Base-by-base conservation (phyloP, 2,113 vertebrate species). In the Mustelus asterias region DNA sequence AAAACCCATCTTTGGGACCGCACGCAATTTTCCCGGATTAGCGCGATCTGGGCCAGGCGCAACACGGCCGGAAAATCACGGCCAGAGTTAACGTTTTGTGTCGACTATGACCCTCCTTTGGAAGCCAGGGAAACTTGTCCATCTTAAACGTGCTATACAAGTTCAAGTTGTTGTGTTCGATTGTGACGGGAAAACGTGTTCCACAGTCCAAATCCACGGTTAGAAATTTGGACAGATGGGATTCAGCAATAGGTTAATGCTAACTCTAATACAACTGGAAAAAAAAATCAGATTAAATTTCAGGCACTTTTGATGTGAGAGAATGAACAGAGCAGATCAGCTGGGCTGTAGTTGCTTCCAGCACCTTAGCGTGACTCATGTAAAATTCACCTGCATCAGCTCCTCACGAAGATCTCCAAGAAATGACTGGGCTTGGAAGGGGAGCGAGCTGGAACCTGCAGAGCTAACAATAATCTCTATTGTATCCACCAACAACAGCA, bases 351-450 rank as follows among this genome's bases (percentile, higher is more conserved):
- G 89, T 44, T 20, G 95, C 96, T 95, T 97, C 97, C 0, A 60
- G 24, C 83, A 96, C 98, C 96, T 97, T 67, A 96, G 98, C 98
- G 98, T 98, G 98, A 98, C 96, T 97, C 97, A 97, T 1, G 96
- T 97, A 97, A 97, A 98, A 98, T 98, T 98, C 98, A 98, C 98
- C 98, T 99, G 98, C 98, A 98, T 98, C 97, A 96, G 97, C 94
- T 97, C 97, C 94, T 97, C 97, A 98, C 98, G 98, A 98, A 98
- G 96, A 96, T 96, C 96, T 95, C 94, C 44, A 67, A 94, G 94
- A 76, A 95, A 95, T 95, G 69, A 95, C 94, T 95, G 94, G 88
- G 94, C 69, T 95, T 95, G 96, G 96, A 85, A 80, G 94, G 78
- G 86, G 96, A 96, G 24, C 98, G 98, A 97, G 98, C 98, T 97